Evolutionary conservation across 1,140 invertebrate species (phyloP).

Genomic region (Oryzaephilus surinamensis): DNA sequence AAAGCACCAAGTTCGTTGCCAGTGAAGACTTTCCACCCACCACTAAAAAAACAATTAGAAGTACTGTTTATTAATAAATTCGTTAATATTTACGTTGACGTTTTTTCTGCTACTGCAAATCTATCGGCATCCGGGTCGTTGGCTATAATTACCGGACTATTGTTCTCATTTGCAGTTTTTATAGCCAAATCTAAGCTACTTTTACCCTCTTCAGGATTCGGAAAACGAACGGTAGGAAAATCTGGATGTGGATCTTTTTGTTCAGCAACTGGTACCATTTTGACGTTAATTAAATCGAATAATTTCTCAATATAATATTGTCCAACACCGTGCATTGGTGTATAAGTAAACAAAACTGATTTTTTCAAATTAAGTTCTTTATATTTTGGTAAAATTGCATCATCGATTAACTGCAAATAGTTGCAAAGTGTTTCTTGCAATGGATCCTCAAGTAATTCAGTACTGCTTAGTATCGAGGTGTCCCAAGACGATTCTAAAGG

Average conservation of each 20-base stretch:
- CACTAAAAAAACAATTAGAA: slow-evolving; percentile 43
- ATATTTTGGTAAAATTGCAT: slow-evolving; percentile 41
- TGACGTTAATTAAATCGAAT: slow-evolving; percentile 65
- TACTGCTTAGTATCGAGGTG: slow-evolving; percentile 32
- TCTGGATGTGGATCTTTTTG: slow-evolving; percentile 89
- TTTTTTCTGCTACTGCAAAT: slow-evolving; percentile 81
- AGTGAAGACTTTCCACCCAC: slow-evolving; percentile 82
- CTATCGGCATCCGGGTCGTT: slow-evolving; percentile 99
- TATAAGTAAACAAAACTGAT: slow-evolving; percentile 71
- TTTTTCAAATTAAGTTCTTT: slow-evolving; percentile 48
- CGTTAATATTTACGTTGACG: slow-evolving; percentile 37
- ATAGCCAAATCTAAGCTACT: slow-evolving; percentile 80
- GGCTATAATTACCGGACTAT: slow-evolving; percentile 72
- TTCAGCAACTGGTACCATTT: slow-evolving; percentile 69
- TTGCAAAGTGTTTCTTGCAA: slow-evolving; percentile 46
- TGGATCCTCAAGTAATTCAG: slow-evolving; percentile 44
- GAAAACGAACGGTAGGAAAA: slow-evolving; percentile 91
- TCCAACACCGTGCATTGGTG: slow-evolving; percentile 97
- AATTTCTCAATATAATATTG: slow-evolving; percentile 66
- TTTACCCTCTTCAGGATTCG: slow-evolving; percentile 96
- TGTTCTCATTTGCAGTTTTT: slow-evolving; percentile 63
- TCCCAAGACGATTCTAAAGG: slow-evolving; percentile 62
- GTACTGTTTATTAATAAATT: too few relatives aligned
- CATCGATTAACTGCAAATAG: slow-evolving; percentile 52
- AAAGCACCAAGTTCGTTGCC: slow-evolving; percentile 95